Evolutionary conservation across 2,113 vertebrate species (phyloP), one percentile per base, ranked within the genome.

Genomic region (Promerops cafer): DNA sequence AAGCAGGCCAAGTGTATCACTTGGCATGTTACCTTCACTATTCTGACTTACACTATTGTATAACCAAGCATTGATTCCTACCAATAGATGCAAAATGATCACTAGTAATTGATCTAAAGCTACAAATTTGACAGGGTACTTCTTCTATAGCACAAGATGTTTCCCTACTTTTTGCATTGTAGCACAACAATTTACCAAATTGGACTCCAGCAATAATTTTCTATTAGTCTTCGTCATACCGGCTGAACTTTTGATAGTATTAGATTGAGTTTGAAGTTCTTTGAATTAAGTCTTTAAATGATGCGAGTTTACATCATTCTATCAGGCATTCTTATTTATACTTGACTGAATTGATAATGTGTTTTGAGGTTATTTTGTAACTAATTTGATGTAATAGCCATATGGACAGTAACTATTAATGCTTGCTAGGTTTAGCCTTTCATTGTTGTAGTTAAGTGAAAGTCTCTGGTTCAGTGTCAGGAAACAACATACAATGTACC

Each of bases 131-230:
- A 98, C 98, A 98, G 98, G 98, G 98, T 98, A 98, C 98, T 98
- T 98, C 96, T 98, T 98, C 95, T 94, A 97, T 95, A 98, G 98
- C 98, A 98, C 98, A 98, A 98, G 97, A 97, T 97, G 97, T 98
- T 97, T 97, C 98, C 98, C 98, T 97, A 97, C 94, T 97, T 95
- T 92, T 97, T 97, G 93, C 94, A 92, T 97, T 96, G 92, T 97
- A 98, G 98, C 98, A 98, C 98, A 98, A 98, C 91, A 94, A 96
- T 97, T 97, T 98, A 98, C 97, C 98, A 98, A 98, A 98, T 98
- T 97, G 96, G 98, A 98, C 94, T 98, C 98, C 98, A 98, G 98
- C 98, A 98, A 98, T 98, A 98, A 98, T 98, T 98, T 98, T 97
- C 92, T 97, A 97, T 97, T 98, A 97, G 95, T 97, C 91, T 94